Percentiles rank a stretch among this genome's conserved stretches.
Evolutionary conservation across 2,797 vertebrate species (phyloP).

Genomic region (Syngnathus rostellatus): DNA sequence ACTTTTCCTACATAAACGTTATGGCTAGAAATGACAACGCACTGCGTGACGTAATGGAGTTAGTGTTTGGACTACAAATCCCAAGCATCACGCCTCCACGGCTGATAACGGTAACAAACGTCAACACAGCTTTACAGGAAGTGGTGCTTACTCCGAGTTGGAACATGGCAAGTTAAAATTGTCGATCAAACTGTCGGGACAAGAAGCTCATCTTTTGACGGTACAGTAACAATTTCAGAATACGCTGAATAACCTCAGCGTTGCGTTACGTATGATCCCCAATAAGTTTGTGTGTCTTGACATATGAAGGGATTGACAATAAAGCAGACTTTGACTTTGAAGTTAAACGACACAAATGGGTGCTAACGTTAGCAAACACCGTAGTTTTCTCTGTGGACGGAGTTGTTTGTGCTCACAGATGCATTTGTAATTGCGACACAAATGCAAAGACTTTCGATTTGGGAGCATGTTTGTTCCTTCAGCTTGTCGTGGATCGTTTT

Average conservation of each 20-base stretch:
- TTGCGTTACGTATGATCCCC: neutral
- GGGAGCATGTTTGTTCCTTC: neutral
- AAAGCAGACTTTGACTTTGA: too few species aligned
- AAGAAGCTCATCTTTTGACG: conserved; percentile 27
- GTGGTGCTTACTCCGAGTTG: conserved; percentile 15
- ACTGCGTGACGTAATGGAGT: neutral
- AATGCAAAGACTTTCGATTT: neutral
- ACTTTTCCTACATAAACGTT: too few species aligned
- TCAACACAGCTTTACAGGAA: conserved; percentile 49
- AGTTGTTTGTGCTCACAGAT: conserved; percentile 23
- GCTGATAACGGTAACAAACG: conserved; percentile 67
- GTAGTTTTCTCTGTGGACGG: conserved; percentile 31
- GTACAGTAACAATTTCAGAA: conserved; percentile 22
- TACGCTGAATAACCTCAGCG: too few species aligned
- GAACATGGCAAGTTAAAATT: conserved; percentile 43
- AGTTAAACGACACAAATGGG: neutral
- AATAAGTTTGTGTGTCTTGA: too few species aligned
- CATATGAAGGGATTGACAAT: too few species aligned
- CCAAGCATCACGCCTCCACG: conserved; percentile 57
- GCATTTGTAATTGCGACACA: neutral
- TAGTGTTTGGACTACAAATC: neutral
- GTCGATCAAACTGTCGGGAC: neutral
- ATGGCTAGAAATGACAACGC: too few species aligned
- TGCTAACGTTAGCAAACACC: conserved; percentile 43
- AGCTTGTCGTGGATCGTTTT: neutral